Percentiles rank a stretch among this genome's conserved stretches.
phyloP scores from a whole-genome alignment of 2,888 invertebrate genomes.

The Oligia fasciuncula region DNA sequence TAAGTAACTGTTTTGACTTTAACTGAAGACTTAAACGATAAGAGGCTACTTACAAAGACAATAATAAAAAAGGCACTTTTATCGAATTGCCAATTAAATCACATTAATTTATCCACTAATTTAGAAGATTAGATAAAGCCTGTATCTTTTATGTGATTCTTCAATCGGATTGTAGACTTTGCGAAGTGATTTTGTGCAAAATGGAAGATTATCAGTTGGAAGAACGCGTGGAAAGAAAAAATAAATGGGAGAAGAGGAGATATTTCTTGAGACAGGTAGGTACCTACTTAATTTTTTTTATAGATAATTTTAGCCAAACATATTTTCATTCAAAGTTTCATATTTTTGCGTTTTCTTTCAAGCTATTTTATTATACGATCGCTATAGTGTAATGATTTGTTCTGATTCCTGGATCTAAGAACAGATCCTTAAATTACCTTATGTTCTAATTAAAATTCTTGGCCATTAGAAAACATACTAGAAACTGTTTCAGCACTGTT shows the following conservation, averaged over 20 bases:
- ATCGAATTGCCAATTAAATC: slow-evolving; percentile 42
- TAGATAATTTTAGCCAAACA: background rate
- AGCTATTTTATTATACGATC: background rate
- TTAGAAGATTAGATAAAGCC: slow-evolving; percentile 33
- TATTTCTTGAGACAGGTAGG: slow-evolving; percentile 48
- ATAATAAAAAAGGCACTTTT: slow-evolving; percentile 24
- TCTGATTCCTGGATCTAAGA: background rate
- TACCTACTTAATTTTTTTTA: background rate
- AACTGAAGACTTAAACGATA: slow-evolving; percentile 8
- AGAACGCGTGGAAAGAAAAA: slow-evolving; percentile 14
- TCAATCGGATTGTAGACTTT: slow-evolving; percentile 22
- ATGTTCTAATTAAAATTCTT: background rate
- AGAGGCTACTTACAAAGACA: slow-evolving; percentile 13
- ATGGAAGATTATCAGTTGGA: slow-evolving; percentile 39
- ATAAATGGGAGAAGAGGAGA: slow-evolving; percentile 39
- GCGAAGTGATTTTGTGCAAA: slow-evolving; percentile 41
- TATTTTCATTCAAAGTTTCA: background rate
- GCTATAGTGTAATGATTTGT: background rate
- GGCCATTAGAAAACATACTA: no score
- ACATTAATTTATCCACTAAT: slow-evolving; percentile 30
- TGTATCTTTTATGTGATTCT: slow-evolving; percentile 23
- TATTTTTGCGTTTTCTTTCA: background rate
- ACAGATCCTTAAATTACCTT: background rate
- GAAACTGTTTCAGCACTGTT: no score
- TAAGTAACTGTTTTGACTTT: slow-evolving; percentile 5